Conservation (phyloP, 2,797 vertebrate genomes). For the Periparus ater region DNA sequence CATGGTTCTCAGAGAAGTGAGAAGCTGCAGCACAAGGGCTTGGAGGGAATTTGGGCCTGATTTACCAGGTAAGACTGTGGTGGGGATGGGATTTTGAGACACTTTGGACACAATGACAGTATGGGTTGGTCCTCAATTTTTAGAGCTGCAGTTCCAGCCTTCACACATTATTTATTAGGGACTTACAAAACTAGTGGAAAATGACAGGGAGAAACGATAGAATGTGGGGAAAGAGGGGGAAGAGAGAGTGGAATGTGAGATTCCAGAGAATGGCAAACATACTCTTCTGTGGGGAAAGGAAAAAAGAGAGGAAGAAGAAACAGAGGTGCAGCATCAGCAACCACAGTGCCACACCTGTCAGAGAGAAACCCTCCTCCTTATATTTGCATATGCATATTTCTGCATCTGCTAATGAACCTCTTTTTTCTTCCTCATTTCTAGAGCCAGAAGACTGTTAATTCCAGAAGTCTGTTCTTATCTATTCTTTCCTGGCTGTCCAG, state of each 20-base stretch:
- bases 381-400: background rate
- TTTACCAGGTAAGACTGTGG: background rate
- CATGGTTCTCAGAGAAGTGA: fast-evolving
- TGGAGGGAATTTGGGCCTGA: background rate
- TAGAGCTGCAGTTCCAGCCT: background rate
- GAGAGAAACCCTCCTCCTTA: background rate
- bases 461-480: background rate
- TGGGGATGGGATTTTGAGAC: background rate
- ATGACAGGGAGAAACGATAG: background rate
- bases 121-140: background rate
- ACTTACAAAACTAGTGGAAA: background rate
- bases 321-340: background rate
- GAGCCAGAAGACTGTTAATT: background rate
- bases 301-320: background rate
- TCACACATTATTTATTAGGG: background rate
- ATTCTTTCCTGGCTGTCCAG: background rate
- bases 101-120: background rate
- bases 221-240: background rate
- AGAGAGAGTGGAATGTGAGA: background rate
- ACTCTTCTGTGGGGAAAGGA: background rate
- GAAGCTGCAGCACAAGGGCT: background rate
- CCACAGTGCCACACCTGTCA: background rate
- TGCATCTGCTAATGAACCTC: background rate
- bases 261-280: background rate
- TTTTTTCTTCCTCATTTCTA: background rate